phyloP scores from a whole-genome alignment of 2,797 vertebrate species.

The Nasua narica region DNA sequence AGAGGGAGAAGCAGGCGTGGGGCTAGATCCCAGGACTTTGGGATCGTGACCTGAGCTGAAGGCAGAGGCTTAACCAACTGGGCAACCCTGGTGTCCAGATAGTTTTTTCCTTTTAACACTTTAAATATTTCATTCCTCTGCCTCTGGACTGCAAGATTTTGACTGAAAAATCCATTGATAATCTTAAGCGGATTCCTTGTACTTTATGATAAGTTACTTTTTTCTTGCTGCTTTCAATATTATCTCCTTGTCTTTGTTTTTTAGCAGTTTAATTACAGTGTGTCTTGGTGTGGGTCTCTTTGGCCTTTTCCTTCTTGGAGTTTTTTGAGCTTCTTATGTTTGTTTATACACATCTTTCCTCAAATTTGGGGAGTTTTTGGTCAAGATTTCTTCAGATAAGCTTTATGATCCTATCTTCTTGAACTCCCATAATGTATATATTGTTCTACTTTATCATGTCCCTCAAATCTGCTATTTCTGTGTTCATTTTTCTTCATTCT shows the following conservation, averaged over 20 bases:
- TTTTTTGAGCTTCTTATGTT: neutral
- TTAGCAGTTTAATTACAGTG: neutral
- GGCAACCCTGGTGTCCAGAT: too few species aligned
- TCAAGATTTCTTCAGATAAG: neutral
- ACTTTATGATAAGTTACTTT: neutral
- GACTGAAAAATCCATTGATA: neutral
- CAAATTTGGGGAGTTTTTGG: neutral
- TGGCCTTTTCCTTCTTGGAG: neutral
- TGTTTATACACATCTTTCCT: neutral
- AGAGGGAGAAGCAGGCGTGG: too few species aligned
- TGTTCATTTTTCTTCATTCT: neutral
- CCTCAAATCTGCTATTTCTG: neutral
- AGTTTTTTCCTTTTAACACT: neutral
- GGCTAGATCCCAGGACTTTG: too few species aligned
- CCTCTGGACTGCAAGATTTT: neutral
- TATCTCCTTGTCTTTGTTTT: neutral
- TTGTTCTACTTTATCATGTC: neutral
- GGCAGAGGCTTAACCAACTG: too few species aligned
- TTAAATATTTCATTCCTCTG: neutral
- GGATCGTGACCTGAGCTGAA: too few species aligned
- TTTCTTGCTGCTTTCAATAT: neutral
- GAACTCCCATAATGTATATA: neutral
- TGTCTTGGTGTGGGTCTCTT: neutral
- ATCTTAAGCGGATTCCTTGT: neutral
- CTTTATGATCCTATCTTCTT: neutral